Evolutionary conservation across 2,797 vertebrate species (phyloP).

Genomic region (Orientallactaga sibirica): DNA sequence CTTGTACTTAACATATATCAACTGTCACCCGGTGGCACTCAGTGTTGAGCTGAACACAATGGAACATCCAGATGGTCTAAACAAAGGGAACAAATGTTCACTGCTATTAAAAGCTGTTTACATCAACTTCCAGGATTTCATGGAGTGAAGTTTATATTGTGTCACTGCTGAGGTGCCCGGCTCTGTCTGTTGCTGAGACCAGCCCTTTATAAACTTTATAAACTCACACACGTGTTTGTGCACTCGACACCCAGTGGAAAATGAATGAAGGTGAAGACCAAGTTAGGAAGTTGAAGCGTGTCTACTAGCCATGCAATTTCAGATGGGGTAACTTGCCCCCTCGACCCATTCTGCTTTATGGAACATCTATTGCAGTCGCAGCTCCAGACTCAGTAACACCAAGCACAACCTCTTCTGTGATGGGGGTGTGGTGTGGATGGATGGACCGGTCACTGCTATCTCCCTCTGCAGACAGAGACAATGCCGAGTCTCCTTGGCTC

Average conservation of each 20-base stretch:
- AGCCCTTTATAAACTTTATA: slow-evolving; percentile 81
- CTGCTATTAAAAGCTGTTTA: slow-evolving; percentile 95
- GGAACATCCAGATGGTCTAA: slow-evolving; percentile 94
- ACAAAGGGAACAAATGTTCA: slow-evolving; percentile 91
- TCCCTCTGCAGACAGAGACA: slow-evolving; percentile 56
- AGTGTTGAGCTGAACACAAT: slow-evolving; percentile 90
- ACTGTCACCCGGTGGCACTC: slow-evolving; percentile 90
- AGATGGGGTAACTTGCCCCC: slow-evolving; percentile 50
- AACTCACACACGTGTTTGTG: slow-evolving; percentile 71
- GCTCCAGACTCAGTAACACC: rapidly evolving
- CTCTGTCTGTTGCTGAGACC: slow-evolving; percentile 64
- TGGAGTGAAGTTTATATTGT: slow-evolving; percentile 89
- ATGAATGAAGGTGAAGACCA: background rate
- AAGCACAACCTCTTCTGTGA: rapidly evolving
- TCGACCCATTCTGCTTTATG: background rate
- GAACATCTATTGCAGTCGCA: background rate
- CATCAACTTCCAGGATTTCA: slow-evolving; percentile 92
- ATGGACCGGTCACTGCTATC: background rate
- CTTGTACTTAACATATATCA: slow-evolving; percentile 92
- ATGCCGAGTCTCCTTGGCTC: rapidly evolving
- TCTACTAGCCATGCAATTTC: slow-evolving; percentile 60
- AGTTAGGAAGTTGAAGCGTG: slow-evolving; percentile 73
- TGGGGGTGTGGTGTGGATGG: background rate
- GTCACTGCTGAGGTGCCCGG: slow-evolving; percentile 85
- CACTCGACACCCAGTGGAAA: slow-evolving; percentile 64